Conservation (phyloP, 2,797 vertebrate species). For the Danio aesculapii region DNA sequence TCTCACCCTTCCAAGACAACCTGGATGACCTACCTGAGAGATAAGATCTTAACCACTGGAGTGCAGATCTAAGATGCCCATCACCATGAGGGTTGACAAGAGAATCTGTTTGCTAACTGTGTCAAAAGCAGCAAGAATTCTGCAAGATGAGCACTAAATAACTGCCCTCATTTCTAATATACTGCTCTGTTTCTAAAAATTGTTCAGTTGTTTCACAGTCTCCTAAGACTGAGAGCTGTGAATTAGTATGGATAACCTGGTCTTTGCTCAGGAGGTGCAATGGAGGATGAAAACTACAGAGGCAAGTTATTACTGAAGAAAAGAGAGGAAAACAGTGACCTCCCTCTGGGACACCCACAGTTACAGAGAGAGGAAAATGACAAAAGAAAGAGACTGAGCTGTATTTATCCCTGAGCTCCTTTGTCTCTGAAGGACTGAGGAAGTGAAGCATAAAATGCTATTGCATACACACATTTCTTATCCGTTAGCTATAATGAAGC, state of each 20-base stretch:
- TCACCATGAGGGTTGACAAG: no score
- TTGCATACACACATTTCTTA: conserved; percentile 6
- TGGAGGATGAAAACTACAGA: conserved; percentile 35
- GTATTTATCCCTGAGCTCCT: conserved; percentile 37
- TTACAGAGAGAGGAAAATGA: conserved; percentile 15
- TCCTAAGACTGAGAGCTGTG: conserved; percentile 6
- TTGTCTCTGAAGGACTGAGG: conserved; percentile 10
- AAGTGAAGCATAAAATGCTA: conserved; percentile 36
- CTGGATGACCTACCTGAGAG: no score
- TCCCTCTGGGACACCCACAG: conserved; percentile 1
- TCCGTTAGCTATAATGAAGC: conserved; percentile 5
- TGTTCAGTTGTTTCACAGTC: not conserved
- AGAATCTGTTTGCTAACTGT: no score
- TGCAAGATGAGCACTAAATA: not conserved
- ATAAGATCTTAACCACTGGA: no score
- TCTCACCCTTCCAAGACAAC: no score
- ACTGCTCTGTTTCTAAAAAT: not conserved
- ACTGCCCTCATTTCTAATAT: not conserved
- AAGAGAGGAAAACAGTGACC: conserved; percentile 22
- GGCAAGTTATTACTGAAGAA: conserved; percentile 17
- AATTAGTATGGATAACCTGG: conserved; percentile 11
- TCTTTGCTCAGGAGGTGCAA: conserved; percentile 24
- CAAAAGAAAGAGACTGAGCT: conserved; percentile 1
- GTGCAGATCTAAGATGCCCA: no score
- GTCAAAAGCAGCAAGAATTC: no score